Evolutionary conservation across 2,113 vertebrate species (phyloP).

Genomic region (Nothocercus julius): DNA sequence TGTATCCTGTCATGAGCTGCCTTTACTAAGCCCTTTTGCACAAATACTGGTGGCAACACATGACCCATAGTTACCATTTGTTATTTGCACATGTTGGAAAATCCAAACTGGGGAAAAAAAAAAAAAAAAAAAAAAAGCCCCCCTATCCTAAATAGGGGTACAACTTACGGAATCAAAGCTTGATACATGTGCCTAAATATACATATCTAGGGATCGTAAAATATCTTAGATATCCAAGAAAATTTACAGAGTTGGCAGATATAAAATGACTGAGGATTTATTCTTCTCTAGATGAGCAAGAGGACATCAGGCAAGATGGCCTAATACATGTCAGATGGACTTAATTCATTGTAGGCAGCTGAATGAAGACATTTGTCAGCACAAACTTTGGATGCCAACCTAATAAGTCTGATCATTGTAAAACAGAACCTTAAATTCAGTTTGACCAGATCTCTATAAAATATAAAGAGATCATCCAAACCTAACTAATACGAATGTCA

Average conservation of each 20-base stretch:
- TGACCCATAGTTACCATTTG: not conserved
- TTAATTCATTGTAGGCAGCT: not conserved
- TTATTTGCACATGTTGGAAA: not conserved
- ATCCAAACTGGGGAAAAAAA: not conserved
- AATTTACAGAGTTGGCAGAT: not conserved
- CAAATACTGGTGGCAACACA: not conserved
- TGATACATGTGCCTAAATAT: not conserved
- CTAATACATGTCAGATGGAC: not conserved
- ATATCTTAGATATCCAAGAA: not conserved
- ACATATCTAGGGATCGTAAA: not conserved
- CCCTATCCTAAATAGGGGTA: accelerated
- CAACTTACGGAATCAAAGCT: not conserved
- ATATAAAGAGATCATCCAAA: not conserved
- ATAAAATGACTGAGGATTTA: not conserved
- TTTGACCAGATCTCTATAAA: not conserved
- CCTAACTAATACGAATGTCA: too few relatives aligned
- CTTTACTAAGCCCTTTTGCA: not conserved
- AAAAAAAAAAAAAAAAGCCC: not conserved
- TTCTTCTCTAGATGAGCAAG: not conserved
- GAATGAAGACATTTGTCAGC: not conserved
- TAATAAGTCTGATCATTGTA: not conserved
- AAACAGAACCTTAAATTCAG: not conserved
- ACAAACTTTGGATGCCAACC: not conserved
- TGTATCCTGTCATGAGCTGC: not conserved
- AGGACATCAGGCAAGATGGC: too few relatives aligned